These are phyloP conservation scores for Scolopax bukidnonensis DNA, from an alignment of 2,797 vertebrate genomes.

Conservation along the genomic window DNA sequence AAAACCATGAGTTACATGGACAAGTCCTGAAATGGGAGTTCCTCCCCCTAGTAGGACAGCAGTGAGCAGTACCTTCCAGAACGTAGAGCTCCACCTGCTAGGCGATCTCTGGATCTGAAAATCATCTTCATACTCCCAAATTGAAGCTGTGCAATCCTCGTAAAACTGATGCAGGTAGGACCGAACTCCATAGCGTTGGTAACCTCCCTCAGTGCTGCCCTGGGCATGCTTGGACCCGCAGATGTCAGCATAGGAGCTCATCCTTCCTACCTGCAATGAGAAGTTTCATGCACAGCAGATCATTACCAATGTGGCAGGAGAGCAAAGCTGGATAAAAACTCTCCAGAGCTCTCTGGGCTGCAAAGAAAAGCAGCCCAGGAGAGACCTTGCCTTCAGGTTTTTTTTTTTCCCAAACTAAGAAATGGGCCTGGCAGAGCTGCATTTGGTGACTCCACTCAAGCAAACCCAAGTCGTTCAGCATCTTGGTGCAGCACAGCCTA, in stretches of 20 bases:
- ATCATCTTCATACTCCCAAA: constrained; percentile 98
- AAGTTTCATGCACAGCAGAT: not conserved
- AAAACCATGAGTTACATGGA: not conserved
- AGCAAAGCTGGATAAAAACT: not conserved
- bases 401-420: not conserved
- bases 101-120: constrained; percentile 99
- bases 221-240: constrained; percentile 86
- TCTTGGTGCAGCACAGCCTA: not conserved
- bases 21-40: not conserved
- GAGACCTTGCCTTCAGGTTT: not conserved
- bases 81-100: constrained; percentile 94
- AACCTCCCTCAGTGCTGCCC: constrained; percentile 72
- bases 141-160: constrained; percentile 97
- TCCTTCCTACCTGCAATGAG: constrained; percentile 85
- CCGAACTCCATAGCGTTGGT: constrained; percentile 94
- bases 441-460: not conserved
- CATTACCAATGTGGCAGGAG: fast-evolving
- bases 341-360: not conserved
- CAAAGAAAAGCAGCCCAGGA: not conserved
- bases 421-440: not conserved
- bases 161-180: constrained; percentile 99
- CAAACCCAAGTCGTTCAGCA: not conserved
- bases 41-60: not conserved
- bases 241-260: constrained; percentile 92
- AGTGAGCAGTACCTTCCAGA: constrained; percentile 92